Percentiles rank a stretch among this genome's conserved stretches.
phyloP scores from a whole-genome alignment of 2,113 vertebrate genomes.

The Herpailurus yagouaroundi region DNA sequence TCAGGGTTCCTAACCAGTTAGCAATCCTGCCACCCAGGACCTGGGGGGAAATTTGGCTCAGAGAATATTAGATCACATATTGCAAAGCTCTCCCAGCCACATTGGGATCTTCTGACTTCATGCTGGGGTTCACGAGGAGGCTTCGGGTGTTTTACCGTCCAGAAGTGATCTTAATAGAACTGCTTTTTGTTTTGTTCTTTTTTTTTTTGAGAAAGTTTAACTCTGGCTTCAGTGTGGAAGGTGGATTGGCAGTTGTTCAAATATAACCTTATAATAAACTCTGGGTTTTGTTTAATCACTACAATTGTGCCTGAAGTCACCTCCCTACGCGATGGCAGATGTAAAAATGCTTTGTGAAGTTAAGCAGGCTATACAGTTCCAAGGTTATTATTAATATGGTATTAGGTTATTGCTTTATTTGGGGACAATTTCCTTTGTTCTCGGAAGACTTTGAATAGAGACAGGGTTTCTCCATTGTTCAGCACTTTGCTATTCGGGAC shows the following conservation, averaged over 20 bases:
- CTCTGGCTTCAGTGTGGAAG: neutral
- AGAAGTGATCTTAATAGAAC: neutral
- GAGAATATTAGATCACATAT: neutral
- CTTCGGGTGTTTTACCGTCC: neutral
- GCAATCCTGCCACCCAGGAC: neutral
- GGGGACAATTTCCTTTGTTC: conserved; percentile 78
- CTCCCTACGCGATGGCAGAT: conserved; percentile 70
- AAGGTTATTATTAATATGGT: conserved; percentile 78
- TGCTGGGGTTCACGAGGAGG: neutral
- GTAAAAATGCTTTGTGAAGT: conserved; percentile 59
- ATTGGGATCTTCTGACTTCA: neutral
- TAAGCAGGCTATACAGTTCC: conserved; percentile 4
- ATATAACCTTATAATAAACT: conserved; percentile 76
- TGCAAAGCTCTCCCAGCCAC: fast-evolving
- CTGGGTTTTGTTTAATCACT: conserved; percentile 76
- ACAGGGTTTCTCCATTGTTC: conserved; percentile 67
- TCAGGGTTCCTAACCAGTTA: neutral
- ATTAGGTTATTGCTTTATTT: conserved; percentile 75
- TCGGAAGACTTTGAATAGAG: conserved; percentile 65
- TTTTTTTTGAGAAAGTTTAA: neutral
- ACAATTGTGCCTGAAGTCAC: conserved; percentile 65
- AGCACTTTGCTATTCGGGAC: conserved; percentile 52
- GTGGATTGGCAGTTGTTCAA: conserved; percentile 63
- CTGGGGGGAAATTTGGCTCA: neutral
- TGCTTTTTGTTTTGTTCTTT: no score